Conservation (phyloP, 2,113 vertebrate genomes). For the Aplodontia rufa region DNA sequence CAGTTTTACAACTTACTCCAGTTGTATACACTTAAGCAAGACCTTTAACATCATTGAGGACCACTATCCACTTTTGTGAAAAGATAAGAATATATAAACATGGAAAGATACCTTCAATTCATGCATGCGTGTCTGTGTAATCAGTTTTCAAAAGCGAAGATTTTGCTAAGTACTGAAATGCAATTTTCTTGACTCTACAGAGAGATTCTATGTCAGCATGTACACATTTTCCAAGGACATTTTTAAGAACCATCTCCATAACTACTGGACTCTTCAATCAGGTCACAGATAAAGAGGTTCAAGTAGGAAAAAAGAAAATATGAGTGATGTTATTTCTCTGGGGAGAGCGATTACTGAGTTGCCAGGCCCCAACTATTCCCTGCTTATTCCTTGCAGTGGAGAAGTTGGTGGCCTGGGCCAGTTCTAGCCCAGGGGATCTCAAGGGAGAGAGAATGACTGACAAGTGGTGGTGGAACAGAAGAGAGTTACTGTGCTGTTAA, state of each 20-base stretch:
- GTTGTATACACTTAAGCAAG: background rate
- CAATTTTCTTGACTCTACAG: background rate
- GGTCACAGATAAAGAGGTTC: background rate
- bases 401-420: background rate
- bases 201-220: background rate
- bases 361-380: background rate
- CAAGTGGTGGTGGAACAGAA: background rate
- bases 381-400: background rate
- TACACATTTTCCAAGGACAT: background rate
- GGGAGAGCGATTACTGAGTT: rapidly evolving
- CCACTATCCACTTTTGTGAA: background rate
- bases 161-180: background rate
- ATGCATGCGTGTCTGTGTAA: background rate
- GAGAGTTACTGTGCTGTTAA: background rate
- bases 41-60: background rate
- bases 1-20: background rate
- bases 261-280: background rate
- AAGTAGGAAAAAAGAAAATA: background rate
- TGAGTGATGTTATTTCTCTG: no score
- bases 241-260: background rate
- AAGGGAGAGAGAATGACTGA: background rate
- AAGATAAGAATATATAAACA: background rate
- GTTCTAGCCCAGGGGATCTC: no score
- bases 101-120: background rate
- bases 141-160: background rate